Conservation (phyloP, 2,888 invertebrate species). For the Synergus itoensis region DNA sequence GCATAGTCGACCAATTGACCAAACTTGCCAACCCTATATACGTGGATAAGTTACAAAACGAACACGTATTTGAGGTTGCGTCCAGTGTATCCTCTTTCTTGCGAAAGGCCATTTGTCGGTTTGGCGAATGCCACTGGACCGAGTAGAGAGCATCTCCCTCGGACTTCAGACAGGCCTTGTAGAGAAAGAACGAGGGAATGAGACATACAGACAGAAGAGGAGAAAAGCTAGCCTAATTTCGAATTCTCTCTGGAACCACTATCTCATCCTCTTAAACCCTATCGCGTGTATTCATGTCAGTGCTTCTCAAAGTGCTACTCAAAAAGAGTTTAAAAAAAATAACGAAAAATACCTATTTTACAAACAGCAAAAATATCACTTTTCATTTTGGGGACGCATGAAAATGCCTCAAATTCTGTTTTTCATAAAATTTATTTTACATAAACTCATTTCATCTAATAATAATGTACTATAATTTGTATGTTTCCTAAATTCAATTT, state of each 20-base stretch:
- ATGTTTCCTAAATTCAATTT: too few species aligned
- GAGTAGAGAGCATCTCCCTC: conserved; percentile 48
- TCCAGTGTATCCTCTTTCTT: conserved; percentile 49
- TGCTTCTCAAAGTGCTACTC: conserved; percentile 43
- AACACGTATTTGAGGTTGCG: conserved; percentile 51
- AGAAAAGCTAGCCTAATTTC: conserved; percentile 51
- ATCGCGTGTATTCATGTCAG: conserved; percentile 51
- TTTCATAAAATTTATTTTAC: too few species aligned
- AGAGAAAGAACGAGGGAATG: conserved; percentile 31
- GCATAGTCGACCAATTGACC: conserved; percentile 29
- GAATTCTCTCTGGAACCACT: conserved; percentile 54
- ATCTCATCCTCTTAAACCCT: conserved; percentile 51
- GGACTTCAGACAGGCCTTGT: conserved; percentile 41
- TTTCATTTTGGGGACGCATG: too few species aligned
- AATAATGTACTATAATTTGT: too few species aligned
- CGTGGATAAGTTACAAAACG: conserved; percentile 52
- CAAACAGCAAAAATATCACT: background rate
- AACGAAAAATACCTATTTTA: background rate
- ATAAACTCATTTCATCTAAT: too few species aligned
- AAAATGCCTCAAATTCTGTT: too few species aligned
- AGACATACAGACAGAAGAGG: conserved; percentile 43
- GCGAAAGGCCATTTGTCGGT: conserved; percentile 53
- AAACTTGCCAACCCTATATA: conserved; percentile 29
- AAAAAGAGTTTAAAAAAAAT: background rate
- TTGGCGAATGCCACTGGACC: conserved; percentile 51